These are phyloP conservation scores for Lobophora halterata DNA, from an alignment of 2,888 invertebrate species.

Conservation along the genomic window DNA sequence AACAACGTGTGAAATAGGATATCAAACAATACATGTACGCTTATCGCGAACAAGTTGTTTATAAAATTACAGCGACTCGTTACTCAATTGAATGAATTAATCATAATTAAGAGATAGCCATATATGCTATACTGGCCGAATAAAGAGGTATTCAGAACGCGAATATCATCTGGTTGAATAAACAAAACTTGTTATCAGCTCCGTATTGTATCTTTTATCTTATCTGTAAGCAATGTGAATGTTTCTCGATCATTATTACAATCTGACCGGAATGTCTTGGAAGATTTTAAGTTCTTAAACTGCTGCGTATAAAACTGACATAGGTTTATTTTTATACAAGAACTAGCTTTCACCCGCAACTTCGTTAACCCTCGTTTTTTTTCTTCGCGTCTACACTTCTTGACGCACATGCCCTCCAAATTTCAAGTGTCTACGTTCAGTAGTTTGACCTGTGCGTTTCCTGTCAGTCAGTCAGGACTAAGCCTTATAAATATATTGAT, in stretches of 20 bases:
- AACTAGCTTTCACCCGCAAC: no score
- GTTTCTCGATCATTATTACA: conserved; percentile 17
- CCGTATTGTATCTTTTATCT: conserved; percentile 26
- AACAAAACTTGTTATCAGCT: conserved; percentile 28
- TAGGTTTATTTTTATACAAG: no score
- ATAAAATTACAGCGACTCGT: conserved; percentile 17
- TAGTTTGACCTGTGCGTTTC: no score
- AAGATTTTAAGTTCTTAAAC: conserved; percentile 1
- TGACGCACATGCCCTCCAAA: no score
- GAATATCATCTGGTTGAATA: conserved; percentile 25
- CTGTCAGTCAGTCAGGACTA: no score
- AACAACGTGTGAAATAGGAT: no score
- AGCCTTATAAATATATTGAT: no score
- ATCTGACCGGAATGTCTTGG: conserved; percentile 13
- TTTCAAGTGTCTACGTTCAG: no score
- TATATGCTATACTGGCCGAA: conserved; percentile 11
- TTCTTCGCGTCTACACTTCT: no score
- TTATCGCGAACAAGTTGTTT: conserved; percentile 17
- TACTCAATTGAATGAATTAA: conserved; percentile 32
- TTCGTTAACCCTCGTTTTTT: no score
- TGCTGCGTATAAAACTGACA: not conserved
- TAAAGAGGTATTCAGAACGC: conserved; percentile 3
- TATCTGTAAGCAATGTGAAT: conserved; percentile 21
- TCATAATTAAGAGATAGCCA: conserved; percentile 21
- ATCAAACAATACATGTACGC: conserved; percentile 17